phyloP scores from a whole-genome alignment of 2,113 vertebrate species.

The Heteronetta atricapilla region DNA sequence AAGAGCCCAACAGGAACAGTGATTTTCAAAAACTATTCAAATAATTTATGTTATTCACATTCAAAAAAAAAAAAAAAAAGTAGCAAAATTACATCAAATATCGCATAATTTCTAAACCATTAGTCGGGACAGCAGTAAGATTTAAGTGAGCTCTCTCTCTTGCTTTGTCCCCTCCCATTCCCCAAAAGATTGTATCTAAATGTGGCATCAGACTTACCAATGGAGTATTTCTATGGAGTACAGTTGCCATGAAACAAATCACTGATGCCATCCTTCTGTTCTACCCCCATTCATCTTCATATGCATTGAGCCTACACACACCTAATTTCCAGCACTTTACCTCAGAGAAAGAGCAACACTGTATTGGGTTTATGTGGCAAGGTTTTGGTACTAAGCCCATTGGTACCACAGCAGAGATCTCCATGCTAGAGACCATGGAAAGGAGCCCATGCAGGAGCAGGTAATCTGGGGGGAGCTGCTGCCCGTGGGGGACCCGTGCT shows the following conservation, averaged over 20 bases:
- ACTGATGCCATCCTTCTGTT: background rate
- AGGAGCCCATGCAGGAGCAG: no score
- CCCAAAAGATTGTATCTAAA: background rate
- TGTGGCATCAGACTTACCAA: background rate
- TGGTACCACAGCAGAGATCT: no score
- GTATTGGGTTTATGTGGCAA: no score
- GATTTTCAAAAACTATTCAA: background rate
- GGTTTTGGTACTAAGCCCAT: no score
- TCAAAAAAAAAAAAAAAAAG: background rate
- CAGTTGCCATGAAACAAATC: background rate
- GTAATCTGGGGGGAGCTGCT: no score
- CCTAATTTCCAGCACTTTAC: background rate
- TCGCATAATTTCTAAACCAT: background rate
- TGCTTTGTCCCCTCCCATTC: background rate
- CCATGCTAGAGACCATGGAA: no score
- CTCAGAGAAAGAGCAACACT: background rate
- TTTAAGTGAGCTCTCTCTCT: background rate
- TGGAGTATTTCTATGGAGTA: background rate
- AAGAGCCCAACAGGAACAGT: background rate
- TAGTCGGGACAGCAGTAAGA: background rate
- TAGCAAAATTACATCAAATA: background rate
- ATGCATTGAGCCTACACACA: background rate
- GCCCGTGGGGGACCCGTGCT: no score
- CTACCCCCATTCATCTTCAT: background rate
- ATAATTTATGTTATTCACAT: background rate